These are phyloP conservation scores for Leptonema lineaticorne DNA, from an alignment of 1,140 invertebrate genomes.

Conservation along the genomic window DNA sequence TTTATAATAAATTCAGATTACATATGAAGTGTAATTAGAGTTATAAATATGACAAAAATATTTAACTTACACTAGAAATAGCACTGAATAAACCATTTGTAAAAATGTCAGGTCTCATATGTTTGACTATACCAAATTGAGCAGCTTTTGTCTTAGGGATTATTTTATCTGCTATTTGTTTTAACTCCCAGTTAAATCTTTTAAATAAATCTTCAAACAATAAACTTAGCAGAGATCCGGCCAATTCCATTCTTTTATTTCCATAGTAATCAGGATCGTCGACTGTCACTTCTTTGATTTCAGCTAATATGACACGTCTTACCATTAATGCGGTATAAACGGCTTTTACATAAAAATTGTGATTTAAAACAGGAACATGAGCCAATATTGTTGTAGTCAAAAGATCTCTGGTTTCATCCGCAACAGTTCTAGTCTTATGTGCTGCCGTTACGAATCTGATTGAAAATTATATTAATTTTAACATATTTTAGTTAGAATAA, in stretches of 20 bases:
- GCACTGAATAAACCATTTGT: slow-evolving; percentile 91
- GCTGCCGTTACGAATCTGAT: slow-evolving; percentile 71
- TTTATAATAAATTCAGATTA: too few species aligned
- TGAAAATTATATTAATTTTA: slow-evolving; percentile 24
- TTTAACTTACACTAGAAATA: slow-evolving; percentile 82
- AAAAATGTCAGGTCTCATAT: slow-evolving; percentile 93
- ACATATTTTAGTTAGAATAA: background rate
- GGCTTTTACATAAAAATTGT: slow-evolving; percentile 83
- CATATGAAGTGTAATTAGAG: too few species aligned
- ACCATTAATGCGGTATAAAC: slow-evolving; percentile 93
- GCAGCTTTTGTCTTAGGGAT: slow-evolving; percentile 95
- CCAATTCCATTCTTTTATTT: slow-evolving; percentile 96
- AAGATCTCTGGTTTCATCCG: slow-evolving; percentile 87
- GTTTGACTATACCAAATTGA: slow-evolving; percentile 95
- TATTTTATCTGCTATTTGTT: slow-evolving; percentile 92
- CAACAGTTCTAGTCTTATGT: slow-evolving; percentile 68
- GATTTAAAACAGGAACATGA: slow-evolving; percentile 88
- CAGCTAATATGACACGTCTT: slow-evolving; percentile 84
- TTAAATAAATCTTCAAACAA: slow-evolving; percentile 99
- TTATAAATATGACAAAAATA: too few species aligned
- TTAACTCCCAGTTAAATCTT: slow-evolving; percentile 92
- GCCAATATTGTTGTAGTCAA: slow-evolving; percentile 86
- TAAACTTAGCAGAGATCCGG: slow-evolving; percentile 90
- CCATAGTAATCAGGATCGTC: slow-evolving; percentile 99
- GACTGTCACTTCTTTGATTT: slow-evolving; percentile 74